Conservation (phyloP, 2,797 vertebrate species). For the Coluber constrictor region DNA sequence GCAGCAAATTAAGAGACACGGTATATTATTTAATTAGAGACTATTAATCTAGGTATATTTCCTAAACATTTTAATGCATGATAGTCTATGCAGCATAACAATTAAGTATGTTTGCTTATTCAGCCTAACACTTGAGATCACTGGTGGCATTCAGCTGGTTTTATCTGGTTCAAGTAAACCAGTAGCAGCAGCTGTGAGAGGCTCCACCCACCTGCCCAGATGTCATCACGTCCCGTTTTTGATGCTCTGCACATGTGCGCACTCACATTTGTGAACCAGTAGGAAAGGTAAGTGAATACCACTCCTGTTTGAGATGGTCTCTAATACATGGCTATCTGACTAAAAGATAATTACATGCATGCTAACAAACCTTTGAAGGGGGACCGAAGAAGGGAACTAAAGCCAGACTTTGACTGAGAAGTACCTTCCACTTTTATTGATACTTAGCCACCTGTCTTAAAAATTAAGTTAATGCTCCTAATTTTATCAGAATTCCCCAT, state of each 20-base stretch:
- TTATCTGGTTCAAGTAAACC: accelerated
- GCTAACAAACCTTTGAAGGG: background rate
- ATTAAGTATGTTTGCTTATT: background rate
- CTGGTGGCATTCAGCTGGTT: no score
- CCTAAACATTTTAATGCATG: background rate
- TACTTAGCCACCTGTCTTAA: background rate
- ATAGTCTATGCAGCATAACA: background rate
- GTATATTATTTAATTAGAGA: background rate
- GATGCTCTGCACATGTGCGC: no score
- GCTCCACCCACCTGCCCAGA: no score
- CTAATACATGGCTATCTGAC: background rate
- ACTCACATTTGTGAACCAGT: no score
- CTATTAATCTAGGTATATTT: background rate
- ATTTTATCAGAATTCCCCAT: background rate
- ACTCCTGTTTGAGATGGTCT: background rate
- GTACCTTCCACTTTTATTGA: background rate
- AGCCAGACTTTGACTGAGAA: background rate
- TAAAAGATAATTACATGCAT: background rate
- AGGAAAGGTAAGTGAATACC: no score
- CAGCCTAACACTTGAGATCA: background rate
- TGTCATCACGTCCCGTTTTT: no score
- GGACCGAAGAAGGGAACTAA: background rate
- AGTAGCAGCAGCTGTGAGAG: no score
- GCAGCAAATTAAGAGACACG: background rate
- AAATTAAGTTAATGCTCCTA: background rate